Conservation (phyloP, 2,113 vertebrate genomes). For the Falco punctatus region DNA sequence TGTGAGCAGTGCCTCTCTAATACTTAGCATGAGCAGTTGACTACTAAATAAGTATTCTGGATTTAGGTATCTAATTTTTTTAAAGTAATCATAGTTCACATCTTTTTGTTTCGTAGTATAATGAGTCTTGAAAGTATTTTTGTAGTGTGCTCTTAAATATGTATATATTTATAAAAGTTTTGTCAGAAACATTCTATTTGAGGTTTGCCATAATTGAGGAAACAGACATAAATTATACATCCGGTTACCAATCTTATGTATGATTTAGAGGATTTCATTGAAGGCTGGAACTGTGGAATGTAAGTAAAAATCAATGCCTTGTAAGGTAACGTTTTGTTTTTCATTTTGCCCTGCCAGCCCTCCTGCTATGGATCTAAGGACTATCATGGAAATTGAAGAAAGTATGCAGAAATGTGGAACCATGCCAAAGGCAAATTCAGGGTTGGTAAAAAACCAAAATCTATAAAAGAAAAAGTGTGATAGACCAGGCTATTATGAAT, state of each 20-base stretch:
- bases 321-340: constrained; percentile 54
- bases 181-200: constrained; percentile 63
- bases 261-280: constrained; percentile 58
- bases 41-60: background rate
- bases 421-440: constrained; percentile 82
- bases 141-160: background rate
- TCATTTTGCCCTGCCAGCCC: constrained; percentile 80
- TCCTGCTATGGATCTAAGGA: constrained; percentile 90
- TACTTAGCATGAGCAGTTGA: background rate
- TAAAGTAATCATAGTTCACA: background rate
- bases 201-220: constrained; percentile 66
- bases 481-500: background rate
- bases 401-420: constrained; percentile 83
- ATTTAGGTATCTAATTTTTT: constrained; percentile 6
- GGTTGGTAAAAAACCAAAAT: constrained; percentile 74
- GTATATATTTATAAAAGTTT: constrained; percentile 45
- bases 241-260: constrained; percentile 18
- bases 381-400: constrained; percentile 97
- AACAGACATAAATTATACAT: constrained; percentile 63
- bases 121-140: constrained; percentile 43
- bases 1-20: background rate
- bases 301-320: constrained; percentile 45
- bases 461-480: constrained; percentile 40
- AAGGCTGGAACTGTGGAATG: constrained; percentile 43
- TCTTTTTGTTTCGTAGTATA: constrained; percentile 15